Evolutionary conservation across 2,113 vertebrate species (phyloP).

Genomic region (Dipodomys spectabilis): DNA sequence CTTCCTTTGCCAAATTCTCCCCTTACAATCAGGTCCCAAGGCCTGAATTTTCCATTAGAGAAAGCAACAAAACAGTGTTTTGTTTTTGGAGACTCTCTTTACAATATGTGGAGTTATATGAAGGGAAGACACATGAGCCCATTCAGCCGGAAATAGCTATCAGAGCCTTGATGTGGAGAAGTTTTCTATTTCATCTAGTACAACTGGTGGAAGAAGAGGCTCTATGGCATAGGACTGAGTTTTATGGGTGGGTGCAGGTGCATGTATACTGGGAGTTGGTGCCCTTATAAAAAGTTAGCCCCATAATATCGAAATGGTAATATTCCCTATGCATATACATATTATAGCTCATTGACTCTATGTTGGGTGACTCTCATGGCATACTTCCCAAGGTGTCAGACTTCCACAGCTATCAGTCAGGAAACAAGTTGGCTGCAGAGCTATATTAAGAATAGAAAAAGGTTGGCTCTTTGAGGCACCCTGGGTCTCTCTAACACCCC

Average conservation of each 20-base stretch:
- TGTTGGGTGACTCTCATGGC: background rate
- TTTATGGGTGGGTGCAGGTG: background rate
- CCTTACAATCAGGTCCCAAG: slow-evolving; percentile 31
- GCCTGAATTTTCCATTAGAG: slow-evolving; percentile 62
- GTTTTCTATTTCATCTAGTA: slow-evolving; percentile 48
- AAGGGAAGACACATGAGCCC: background rate
- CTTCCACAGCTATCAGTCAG: background rate
- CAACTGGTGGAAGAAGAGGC: background rate
- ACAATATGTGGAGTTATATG: background rate
- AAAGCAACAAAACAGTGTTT: slow-evolving; percentile 58
- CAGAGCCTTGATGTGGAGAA: slow-evolving; percentile 35
- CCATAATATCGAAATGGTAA: background rate
- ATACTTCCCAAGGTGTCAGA: slow-evolving; percentile 15
- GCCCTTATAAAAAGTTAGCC: slow-evolving; percentile 14
- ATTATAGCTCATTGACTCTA: background rate
- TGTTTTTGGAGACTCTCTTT: slow-evolving; percentile 26
- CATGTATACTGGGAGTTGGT: background rate
- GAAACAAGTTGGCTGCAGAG: background rate
- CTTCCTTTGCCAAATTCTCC: slow-evolving; percentile 69
- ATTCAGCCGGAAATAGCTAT: slow-evolving; percentile 43
- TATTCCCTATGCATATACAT: background rate
- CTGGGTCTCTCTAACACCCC: background rate
- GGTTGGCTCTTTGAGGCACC: background rate
- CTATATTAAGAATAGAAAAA: slow-evolving; percentile 26
- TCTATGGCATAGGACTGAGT: background rate